phyloP scores from a whole-genome alignment of 2,113 vertebrate species.

The Elachura formosa region DNA sequence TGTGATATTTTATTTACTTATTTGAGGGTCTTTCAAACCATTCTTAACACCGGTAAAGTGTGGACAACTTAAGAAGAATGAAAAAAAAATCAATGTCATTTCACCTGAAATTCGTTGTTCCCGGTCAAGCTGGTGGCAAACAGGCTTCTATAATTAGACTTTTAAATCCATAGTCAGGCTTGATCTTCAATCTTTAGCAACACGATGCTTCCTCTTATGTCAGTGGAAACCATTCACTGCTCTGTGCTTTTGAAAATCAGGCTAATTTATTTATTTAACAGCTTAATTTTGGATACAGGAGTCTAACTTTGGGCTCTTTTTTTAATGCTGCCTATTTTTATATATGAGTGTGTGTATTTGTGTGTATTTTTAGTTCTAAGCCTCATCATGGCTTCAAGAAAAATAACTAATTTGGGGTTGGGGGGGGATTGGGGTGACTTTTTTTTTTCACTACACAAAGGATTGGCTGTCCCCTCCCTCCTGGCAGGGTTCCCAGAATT shows the following conservation, averaged over 20 bases:
- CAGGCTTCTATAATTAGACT: constrained; percentile 46
- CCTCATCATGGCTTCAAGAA: neutral
- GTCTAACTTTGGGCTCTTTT: neutral
- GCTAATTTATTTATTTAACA: constrained; percentile 57
- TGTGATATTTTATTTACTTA: neutral
- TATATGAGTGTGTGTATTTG: neutral
- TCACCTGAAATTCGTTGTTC: constrained; percentile 33
- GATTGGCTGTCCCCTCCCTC: neutral
- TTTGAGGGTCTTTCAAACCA: neutral
- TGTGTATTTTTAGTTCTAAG: constrained; percentile 39
- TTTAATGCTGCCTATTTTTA: constrained; percentile 26
- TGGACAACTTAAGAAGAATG: neutral
- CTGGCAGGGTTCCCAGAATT: constrained; percentile 49
- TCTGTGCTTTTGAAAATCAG: neutral
- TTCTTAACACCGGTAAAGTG: neutral
- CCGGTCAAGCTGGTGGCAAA: constrained; percentile 31
- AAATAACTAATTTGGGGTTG: neutral
- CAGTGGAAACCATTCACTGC: constrained; percentile 20
- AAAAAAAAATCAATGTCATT: constrained; percentile 15
- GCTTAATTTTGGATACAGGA: constrained; percentile 45
- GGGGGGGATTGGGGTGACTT: neutral
- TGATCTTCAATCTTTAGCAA: constrained; percentile 32
- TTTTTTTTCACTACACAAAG: neutral
- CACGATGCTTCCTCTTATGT: constrained; percentile 26
- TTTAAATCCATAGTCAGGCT: constrained; percentile 42